These are phyloP conservation scores for Heliocidaris tuberculata DNA, from an alignment of 35 echinoderm and acorn worm species.

Conservation along the genomic window DNA sequence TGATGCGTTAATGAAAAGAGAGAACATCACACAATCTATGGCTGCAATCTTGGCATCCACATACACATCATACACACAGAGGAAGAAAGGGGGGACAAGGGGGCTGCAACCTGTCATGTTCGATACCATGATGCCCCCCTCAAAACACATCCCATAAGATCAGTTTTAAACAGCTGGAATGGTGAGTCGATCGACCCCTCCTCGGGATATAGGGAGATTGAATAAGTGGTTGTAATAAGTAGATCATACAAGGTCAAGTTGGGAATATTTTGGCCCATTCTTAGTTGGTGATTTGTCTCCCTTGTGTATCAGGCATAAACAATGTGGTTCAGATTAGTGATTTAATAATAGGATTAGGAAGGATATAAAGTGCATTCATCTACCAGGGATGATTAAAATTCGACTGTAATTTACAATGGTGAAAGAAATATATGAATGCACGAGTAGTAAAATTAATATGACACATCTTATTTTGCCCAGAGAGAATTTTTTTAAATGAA, in stretches of 20 bases:
- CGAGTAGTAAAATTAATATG: too few species aligned
- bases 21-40: not conserved
- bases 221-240: not conserved
- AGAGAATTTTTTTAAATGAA: too few species aligned
- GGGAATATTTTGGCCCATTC: not conserved
- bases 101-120: slow-evolving; percentile 17
- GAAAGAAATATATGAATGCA: too few species aligned
- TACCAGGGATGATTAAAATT: too few species aligned
- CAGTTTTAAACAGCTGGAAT: not conserved
- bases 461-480: too few species aligned
- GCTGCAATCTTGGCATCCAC: not conserved
- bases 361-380: too few species aligned
- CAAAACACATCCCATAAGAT: not conserved
- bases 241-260: slow-evolving; percentile 4
- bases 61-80: not conserved
- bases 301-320: not conserved
- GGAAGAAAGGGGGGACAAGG: slow-evolving; percentile 8
- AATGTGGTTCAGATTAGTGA: not conserved
- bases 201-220: not conserved
- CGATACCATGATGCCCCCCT: not conserved
- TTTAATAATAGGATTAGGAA: too few species aligned
- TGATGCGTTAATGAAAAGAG: not conserved
- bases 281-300: not conserved
- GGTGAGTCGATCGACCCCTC: not conserved
- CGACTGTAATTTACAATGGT: too few species aligned